A percentile compares a stretch with the other conserved stretches of the same genome.
These are phyloP conservation scores for Esox masquinongy DNA, from an alignment of 2,797 vertebrate species.

Conservation along the genomic window DNA sequence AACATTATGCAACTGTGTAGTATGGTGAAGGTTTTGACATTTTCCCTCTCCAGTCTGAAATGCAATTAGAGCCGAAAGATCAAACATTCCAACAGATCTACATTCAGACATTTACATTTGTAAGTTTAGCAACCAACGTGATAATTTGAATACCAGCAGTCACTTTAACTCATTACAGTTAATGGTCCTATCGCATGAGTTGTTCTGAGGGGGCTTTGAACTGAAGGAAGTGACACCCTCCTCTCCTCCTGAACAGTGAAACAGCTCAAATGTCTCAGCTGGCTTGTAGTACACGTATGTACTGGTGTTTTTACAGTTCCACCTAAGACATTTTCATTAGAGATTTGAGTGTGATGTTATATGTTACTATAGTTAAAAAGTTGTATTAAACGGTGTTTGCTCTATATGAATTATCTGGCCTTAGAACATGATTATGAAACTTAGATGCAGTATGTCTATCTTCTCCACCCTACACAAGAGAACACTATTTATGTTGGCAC, in stretches of 20 bases:
- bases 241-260: background rate
- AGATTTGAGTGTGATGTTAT: conserved; percentile 1
- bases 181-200: conserved; percentile 10
- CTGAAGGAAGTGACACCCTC: conserved; percentile 9
- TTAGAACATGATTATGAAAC: conserved; percentile 8
- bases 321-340: background rate
- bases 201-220: background rate
- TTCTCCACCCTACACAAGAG: conserved; percentile 6
- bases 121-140: conserved; percentile 1
- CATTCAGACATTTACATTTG: background rate
- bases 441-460: conserved; percentile 10
- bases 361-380: conserved; percentile 4
- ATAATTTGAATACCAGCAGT: conserved; percentile 14
- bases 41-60: conserved; percentile 5
- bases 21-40: conserved; percentile 10
- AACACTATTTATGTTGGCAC: background rate
- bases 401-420: conserved; percentile 4
- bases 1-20: background rate
- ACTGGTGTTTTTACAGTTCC: background rate
- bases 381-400: background rate
- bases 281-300: background rate
- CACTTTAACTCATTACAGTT: conserved; percentile 15
- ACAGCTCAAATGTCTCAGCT: conserved; percentile 6
- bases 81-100: conserved; percentile 9
- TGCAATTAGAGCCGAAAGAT: conserved; percentile 10